Evolutionary conservation across 2,888 invertebrate genomes (phyloP).

Genomic region (Apodemia zela): DNA sequence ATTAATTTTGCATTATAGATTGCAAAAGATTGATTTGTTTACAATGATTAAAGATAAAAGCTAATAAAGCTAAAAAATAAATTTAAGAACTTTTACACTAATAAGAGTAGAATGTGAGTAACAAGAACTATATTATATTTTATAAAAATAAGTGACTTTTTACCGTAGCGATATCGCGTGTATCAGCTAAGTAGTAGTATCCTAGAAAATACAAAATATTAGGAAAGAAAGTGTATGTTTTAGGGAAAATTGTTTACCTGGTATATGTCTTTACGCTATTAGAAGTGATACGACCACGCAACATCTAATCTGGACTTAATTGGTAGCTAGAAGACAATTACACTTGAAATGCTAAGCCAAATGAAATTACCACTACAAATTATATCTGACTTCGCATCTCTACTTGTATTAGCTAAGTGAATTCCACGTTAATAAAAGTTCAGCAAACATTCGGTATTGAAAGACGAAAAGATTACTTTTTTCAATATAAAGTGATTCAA

Average conservation of each 20-base stretch:
- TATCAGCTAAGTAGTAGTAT: no score
- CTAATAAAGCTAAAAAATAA: no score
- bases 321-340: constrained; percentile 74
- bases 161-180: no score
- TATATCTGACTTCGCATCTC: constrained; percentile 39
- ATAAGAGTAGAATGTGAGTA: no score
- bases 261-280: not conserved
- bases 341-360: constrained; percentile 67
- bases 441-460: constrained; percentile 42
- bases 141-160: no score
- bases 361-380: constrained; percentile 64
- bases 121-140: no score
- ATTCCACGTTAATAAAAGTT: constrained; percentile 6
- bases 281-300: constrained; percentile 28
- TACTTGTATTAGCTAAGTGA: not conserved
- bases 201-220: no score
- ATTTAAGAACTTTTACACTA: no score
- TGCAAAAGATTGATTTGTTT: no score
- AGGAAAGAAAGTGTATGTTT: no score
- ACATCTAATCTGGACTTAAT: constrained; percentile 70
- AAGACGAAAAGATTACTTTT: constrained; percentile 58
- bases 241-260: not conserved
- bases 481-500: constrained; percentile 70
- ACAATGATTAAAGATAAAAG: no score
- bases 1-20: no score